Conservation (phyloP, 1,140 invertebrate species). For the Pachyrhynchus sulphureomaculatus region DNA sequence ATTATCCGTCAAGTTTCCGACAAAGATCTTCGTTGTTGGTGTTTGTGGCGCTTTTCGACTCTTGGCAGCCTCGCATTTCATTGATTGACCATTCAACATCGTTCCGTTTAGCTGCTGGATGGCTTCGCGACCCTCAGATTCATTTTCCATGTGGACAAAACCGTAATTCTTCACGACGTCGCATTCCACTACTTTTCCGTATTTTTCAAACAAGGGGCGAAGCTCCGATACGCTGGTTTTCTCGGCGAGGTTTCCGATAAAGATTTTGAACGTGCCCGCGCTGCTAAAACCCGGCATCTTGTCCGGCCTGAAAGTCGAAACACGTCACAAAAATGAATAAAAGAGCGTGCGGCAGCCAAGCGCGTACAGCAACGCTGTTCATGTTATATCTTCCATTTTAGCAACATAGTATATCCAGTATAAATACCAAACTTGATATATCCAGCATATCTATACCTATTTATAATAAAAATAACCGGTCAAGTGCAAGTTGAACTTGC, state of each 20-base stretch:
- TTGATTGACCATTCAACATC: slow-evolving; percentile 81
- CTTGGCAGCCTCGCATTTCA: slow-evolving; percentile 89
- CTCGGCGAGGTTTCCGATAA: slow-evolving; percentile 92
- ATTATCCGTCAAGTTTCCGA: slow-evolving; percentile 86
- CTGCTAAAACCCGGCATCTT: slow-evolving; percentile 76
- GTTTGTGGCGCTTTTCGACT: slow-evolving; percentile 81
- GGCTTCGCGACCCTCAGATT: slow-evolving; percentile 85
- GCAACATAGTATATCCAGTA: too few species aligned
- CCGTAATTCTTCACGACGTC: slow-evolving; percentile 97
- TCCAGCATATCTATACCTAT: too few species aligned
- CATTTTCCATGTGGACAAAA: slow-evolving; percentile 96
- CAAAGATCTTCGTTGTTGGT: slow-evolving; percentile 86
- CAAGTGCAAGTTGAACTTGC: too few species aligned
- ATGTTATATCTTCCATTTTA: too few species aligned
- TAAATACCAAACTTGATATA: too few species aligned
- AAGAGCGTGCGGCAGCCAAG: slow-evolving; percentile 9
- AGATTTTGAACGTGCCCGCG: slow-evolving; percentile 90
- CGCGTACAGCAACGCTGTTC: slow-evolving; percentile 9
- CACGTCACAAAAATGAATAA: neutral
- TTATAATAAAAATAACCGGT: too few species aligned
- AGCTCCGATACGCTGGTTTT: slow-evolving; percentile 83
- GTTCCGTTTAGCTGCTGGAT: slow-evolving; percentile 90
- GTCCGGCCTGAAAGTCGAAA: slow-evolving; percentile 29
- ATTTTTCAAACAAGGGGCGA: slow-evolving; percentile 88
- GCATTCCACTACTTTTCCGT: slow-evolving; percentile 94